phyloP scores from a whole-genome alignment of 2,113 vertebrate species.

The Agelaius tricolor region DNA sequence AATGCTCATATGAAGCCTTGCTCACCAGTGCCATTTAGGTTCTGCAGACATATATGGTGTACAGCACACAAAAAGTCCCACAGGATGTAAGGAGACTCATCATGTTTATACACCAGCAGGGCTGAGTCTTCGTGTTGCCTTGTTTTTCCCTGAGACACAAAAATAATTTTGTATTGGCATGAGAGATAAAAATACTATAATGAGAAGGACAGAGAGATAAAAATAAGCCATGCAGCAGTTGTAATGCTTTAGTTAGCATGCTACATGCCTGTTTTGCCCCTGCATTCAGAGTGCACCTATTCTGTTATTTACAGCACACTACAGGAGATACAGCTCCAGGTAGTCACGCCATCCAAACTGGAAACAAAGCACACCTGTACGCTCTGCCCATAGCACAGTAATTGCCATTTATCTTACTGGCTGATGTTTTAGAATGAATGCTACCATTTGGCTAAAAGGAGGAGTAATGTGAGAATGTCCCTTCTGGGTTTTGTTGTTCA shows the following conservation, averaged over 20 bases:
- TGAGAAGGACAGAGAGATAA: not conserved
- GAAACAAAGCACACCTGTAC: not conserved
- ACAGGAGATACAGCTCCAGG: not conserved
- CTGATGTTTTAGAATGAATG: not conserved
- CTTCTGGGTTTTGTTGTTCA: not conserved
- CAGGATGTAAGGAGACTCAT: not conserved
- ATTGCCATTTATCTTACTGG: not conserved
- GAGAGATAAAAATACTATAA: slow-evolving; percentile 34
- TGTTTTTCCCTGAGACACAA: slow-evolving; percentile 1
- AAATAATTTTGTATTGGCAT: slow-evolving; percentile 2
- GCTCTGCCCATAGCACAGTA: not conserved
- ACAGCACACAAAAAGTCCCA: not conserved
- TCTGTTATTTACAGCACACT: not conserved
- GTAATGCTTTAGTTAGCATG: not conserved
- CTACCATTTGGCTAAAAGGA: not conserved
- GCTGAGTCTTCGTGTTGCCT: not conserved
- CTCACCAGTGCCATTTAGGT: not conserved
- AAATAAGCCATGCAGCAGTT: slow-evolving; percentile 25
- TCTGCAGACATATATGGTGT: not conserved
- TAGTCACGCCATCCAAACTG: not conserved
- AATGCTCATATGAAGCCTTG: not conserved
- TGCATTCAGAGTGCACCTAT: not conserved
- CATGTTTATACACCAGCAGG: not conserved
- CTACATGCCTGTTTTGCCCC: not conserved
- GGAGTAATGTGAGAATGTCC: not conserved